phyloP scores from a whole-genome alignment of 30 jellyfish, hydroid and myxozoan species.

The Turritopsis dohrnii region DNA sequence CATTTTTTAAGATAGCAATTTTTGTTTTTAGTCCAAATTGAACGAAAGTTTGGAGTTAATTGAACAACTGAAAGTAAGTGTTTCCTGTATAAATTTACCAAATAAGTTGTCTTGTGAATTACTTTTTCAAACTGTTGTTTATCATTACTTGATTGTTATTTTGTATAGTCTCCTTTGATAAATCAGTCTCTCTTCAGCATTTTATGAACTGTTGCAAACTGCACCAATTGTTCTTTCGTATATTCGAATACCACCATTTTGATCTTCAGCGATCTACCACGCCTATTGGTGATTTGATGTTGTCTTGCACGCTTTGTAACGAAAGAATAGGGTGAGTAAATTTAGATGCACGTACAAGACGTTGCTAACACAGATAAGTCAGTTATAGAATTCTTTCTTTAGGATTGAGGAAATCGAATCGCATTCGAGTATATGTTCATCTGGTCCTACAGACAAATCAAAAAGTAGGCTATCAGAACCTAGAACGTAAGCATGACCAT shows the following conservation, averaged over 20 bases:
- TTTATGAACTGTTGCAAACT: too few relatives aligned
- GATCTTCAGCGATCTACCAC: slow-evolving; percentile 21
- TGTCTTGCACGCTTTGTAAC: slow-evolving; percentile 74
- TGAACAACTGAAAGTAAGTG: background rate
- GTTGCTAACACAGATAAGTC: background rate
- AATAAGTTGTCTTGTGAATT: too few relatives aligned
- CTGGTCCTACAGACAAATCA: slow-evolving; percentile 45
- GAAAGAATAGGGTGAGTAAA: slow-evolving; percentile 45
- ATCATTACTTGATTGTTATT: too few relatives aligned
- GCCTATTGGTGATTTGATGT: slow-evolving; percentile 53
- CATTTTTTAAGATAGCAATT: background rate
- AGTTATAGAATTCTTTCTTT: slow-evolving; percentile 1
- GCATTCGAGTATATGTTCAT: slow-evolving; percentile 68
- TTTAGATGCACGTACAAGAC: background rate
- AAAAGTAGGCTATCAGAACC: background rate
- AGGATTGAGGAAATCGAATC: slow-evolving; percentile 74
- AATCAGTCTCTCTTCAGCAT: background rate
- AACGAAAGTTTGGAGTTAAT: background rate
- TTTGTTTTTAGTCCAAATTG: background rate
- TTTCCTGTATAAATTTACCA: background rate
- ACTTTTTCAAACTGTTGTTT: too few relatives aligned
- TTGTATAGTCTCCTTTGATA: background rate
- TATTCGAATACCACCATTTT: background rate
- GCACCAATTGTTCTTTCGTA: background rate
- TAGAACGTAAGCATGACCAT: background rate